phyloP scores from a whole-genome alignment of 2,888 invertebrate species.

The Myathropa florea region DNA sequence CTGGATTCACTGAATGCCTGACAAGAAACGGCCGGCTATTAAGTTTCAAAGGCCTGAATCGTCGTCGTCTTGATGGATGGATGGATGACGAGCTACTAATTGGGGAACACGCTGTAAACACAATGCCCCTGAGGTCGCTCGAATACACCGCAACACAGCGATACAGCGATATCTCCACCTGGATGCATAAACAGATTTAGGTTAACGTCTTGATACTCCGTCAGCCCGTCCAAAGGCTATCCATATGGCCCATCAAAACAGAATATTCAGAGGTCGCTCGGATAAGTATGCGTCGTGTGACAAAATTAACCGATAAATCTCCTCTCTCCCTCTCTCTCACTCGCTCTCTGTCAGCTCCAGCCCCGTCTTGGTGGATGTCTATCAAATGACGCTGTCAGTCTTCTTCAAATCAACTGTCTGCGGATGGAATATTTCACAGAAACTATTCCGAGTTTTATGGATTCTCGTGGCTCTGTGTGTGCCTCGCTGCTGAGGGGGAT shows the following conservation, averaged over 20 bases:
- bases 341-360: too few species aligned
- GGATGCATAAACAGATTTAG: slow-evolving; percentile 45
- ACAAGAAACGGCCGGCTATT: slow-evolving; percentile 47
- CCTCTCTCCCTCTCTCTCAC: too few species aligned
- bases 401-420: background rate
- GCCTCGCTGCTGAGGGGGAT: slow-evolving; percentile 25
- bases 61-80: slow-evolving; percentile 18
- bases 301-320: slow-evolving; percentile 65
- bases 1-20: slow-evolving; percentile 22
- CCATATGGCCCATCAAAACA: slow-evolving; percentile 39
- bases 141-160: background rate
- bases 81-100: slow-evolving; percentile 42
- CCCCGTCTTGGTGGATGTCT: background rate
- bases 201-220: slow-evolving; percentile 25
- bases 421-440: slow-evolving; percentile 30
- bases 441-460: slow-evolving; percentile 29
- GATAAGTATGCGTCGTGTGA: slow-evolving; percentile 58
- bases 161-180: background rate
- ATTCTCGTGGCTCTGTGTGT: background rate
- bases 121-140: background rate
- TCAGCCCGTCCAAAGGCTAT: background rate
- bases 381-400: background rate
- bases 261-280: slow-evolving; percentile 56
- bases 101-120: slow-evolving; percentile 28
- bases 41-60: slow-evolving; percentile 18